Conservation (phyloP, 1,140 invertebrate species). For the Branchinecta lynchi region DNA sequence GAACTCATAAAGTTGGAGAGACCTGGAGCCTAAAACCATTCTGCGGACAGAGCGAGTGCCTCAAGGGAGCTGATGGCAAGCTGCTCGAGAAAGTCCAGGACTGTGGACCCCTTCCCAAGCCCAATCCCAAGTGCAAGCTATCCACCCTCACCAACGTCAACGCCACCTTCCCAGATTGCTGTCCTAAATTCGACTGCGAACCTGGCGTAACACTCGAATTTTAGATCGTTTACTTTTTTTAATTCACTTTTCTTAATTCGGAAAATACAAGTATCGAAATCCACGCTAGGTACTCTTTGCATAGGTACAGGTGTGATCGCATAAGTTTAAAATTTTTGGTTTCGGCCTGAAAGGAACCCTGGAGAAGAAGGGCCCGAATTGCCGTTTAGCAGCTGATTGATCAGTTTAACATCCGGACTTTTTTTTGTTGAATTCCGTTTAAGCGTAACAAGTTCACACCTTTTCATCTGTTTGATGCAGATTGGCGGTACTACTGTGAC, state of each 20-base stretch:
- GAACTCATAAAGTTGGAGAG: slow-evolving; percentile 62
- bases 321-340: too few relatives aligned
- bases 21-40: slow-evolving; percentile 68
- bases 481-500: too few relatives aligned
- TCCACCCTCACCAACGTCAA: slow-evolving; percentile 72
- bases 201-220: slow-evolving; percentile 61
- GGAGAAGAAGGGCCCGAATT: too few relatives aligned
- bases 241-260: background rate
- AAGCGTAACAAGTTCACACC: too few relatives aligned
- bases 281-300: too few relatives aligned
- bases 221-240: slow-evolving; percentile 14
- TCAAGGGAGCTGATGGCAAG: slow-evolving; percentile 31
- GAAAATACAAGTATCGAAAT: too few relatives aligned
- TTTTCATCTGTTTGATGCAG: too few relatives aligned
- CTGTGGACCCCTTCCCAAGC: slow-evolving; percentile 64
- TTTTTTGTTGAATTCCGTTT: too few relatives aligned
- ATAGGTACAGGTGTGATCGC: too few relatives aligned
- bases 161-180: slow-evolving; percentile 63
- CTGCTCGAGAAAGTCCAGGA: slow-evolving; percentile 66
- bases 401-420: too few relatives aligned
- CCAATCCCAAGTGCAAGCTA: slow-evolving; percentile 72
- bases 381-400: too few relatives aligned
- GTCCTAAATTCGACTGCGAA: slow-evolving; percentile 67
- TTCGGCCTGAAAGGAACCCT: too few relatives aligned
- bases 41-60: slow-evolving; percentile 70